phyloP scores from a whole-genome alignment of 2,888 invertebrate genomes.

The Rosalia funebris region DNA sequence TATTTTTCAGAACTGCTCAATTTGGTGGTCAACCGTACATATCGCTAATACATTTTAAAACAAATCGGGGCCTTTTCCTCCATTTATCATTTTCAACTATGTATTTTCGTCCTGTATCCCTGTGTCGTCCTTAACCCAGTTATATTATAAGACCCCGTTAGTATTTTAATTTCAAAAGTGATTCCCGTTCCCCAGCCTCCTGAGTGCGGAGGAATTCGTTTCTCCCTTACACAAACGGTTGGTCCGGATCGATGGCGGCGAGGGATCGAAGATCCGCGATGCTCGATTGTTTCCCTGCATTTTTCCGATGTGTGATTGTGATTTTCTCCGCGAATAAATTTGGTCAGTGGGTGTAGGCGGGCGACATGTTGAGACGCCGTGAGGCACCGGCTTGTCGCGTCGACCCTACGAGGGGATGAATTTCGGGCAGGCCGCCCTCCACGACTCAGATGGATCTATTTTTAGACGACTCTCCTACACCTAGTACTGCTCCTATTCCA shows the following conservation, averaged over 20 bases:
- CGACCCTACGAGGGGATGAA: slow-evolving; percentile 13
- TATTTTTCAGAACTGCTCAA: no score
- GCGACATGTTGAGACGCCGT: slow-evolving; percentile 3
- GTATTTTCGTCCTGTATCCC: no score
- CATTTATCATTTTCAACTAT: no score
- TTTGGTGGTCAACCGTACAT: no score
- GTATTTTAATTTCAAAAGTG: background rate
- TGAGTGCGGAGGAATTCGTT: no score
- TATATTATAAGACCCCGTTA: background rate
- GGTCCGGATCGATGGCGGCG: no score
- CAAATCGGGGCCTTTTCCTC: no score
- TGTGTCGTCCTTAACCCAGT: background rate
- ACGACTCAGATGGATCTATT: slow-evolving; percentile 10
- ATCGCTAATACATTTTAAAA: no score
- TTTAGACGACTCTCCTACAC: slow-evolving; percentile 16
- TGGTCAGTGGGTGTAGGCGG: slow-evolving; percentile 13
- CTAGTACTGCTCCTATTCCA: slow-evolving; percentile 9
- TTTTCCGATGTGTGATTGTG: slow-evolving; percentile 4
- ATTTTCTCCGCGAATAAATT: slow-evolving; percentile 7
- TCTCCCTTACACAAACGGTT: no score
- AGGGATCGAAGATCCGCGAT: background rate
- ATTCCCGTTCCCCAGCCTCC: background rate
- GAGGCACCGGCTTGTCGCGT: slow-evolving; percentile 17
- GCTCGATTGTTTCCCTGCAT: background rate
- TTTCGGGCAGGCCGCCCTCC: slow-evolving; percentile 6